These are phyloP conservation scores for Cairina moschata DNA, from an alignment of 2,113 vertebrate genomes.

Conservation along the genomic window DNA sequence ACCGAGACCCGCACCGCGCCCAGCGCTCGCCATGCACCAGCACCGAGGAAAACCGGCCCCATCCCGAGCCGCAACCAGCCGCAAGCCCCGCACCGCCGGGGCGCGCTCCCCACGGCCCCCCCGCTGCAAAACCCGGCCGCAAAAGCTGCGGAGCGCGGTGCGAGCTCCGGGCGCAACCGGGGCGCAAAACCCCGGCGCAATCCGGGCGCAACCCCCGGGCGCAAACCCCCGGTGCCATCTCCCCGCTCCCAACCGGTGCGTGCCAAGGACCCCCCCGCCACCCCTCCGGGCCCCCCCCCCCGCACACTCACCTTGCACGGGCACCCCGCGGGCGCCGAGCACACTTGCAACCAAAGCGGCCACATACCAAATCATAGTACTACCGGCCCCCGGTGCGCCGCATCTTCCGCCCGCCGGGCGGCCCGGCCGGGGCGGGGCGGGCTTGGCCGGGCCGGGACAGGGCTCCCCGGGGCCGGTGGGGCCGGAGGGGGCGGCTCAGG, in stretches of 20 bases:
- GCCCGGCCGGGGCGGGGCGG: constrained; percentile 30
- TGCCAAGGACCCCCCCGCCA: no score
- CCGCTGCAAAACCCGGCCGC: no score
- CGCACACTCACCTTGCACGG: constrained; percentile 95
- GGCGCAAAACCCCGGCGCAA: not conserved
- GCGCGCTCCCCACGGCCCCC: not conserved
- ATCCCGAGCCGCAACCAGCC: not conserved
- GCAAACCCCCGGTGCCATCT: no score
- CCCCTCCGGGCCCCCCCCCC: not conserved
- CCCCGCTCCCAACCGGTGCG: not conserved
- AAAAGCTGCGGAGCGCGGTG: not conserved
- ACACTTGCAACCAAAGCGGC: constrained; percentile 99
- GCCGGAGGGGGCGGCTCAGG: not conserved
- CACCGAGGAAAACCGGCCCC: not conserved
- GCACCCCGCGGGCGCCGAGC: constrained; percentile 92
- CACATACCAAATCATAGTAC: constrained; percentile 96
- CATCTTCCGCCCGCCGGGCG: constrained; percentile 75
- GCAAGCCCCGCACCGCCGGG: not conserved
- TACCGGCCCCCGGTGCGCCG: constrained; percentile 83
- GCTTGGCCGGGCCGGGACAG: not conserved
- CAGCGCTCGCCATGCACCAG: not conserved
- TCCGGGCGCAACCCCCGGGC: no score
- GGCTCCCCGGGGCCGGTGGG: not conserved
- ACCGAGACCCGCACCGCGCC: not conserved
- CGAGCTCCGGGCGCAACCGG: not conserved